These are phyloP conservation scores for Synergus umbraculus DNA, from an alignment of 2,888 invertebrate genomes.

Conservation along the genomic window DNA sequence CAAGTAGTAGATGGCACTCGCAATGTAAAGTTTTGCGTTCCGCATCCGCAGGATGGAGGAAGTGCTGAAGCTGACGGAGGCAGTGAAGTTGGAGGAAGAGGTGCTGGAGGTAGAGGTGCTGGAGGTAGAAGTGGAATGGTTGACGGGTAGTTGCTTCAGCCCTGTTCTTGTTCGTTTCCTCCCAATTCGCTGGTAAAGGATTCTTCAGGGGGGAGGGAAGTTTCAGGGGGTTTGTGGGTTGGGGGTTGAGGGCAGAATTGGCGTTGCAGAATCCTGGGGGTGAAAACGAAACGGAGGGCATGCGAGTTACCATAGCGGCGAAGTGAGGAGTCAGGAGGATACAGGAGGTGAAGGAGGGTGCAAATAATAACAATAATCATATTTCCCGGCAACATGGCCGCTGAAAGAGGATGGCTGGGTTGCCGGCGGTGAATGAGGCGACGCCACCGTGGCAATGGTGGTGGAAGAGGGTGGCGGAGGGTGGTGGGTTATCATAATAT, in stretches of 20 bases:
- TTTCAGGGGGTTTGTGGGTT: conserved; percentile 44
- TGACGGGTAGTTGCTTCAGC: conserved; percentile 68
- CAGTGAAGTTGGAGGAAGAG: conserved; percentile 49
- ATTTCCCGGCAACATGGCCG: conserved; percentile 77
- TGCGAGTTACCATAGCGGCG: conserved; percentile 19
- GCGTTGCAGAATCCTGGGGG: conserved; percentile 28
- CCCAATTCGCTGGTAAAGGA: conserved; percentile 74
- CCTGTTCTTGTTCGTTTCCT: conserved; percentile 71
- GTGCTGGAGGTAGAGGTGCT: conserved; percentile 48
- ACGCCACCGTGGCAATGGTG: conserved; percentile 57
- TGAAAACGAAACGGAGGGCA: conserved; percentile 35
- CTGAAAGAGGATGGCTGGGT: conserved; percentile 74
- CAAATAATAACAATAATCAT: conserved; percentile 78
- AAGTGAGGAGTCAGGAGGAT: conserved; percentile 33
- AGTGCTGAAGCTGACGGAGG: conserved; percentile 40
- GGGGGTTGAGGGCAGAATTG: conserved; percentile 64
- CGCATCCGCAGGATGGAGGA: conserved; percentile 52
- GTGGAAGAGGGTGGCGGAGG: conserved; percentile 60
- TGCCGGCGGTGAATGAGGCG: conserved; percentile 57
- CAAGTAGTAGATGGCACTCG: conserved; percentile 59
- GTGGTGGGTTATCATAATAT: conserved; percentile 76
- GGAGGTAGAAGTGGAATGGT: conserved; percentile 55
- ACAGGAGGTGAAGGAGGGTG: conserved; percentile 68
- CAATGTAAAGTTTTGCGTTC: conserved; percentile 70
- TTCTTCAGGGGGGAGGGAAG: conserved; percentile 67